Evolutionary conservation across 2,113 vertebrate species (phyloP).

Genomic region (Scortum barcoo): DNA sequence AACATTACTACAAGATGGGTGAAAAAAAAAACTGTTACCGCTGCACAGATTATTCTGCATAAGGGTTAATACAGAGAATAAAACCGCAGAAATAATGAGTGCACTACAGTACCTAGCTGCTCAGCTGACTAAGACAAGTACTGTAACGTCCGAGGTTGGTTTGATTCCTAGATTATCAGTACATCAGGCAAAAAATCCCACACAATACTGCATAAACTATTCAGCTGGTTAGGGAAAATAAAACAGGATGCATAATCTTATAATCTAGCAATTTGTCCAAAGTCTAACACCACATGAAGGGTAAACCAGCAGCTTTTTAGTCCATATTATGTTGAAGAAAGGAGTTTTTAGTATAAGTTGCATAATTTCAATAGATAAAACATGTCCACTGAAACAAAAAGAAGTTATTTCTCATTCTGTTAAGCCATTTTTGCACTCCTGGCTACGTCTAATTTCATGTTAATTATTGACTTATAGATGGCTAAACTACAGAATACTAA

Average conservation of each 20-base stretch:
- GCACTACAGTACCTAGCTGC: slow-evolving; percentile 1
- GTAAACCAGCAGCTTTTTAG: slow-evolving; percentile 22
- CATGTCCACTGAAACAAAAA: slow-evolving; percentile 49
- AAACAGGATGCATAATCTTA: slow-evolving; percentile 17
- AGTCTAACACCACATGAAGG: slow-evolving; percentile 10
- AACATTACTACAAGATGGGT: slow-evolving; percentile 57
- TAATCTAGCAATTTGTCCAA: slow-evolving; percentile 11
- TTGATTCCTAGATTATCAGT: slow-evolving; percentile 31
- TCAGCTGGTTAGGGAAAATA: slow-evolving; percentile 20
- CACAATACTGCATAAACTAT: slow-evolving; percentile 46
- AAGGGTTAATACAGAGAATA: slow-evolving; percentile 39
- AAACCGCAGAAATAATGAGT: slow-evolving; percentile 17
- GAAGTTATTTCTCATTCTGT: slow-evolving; percentile 14
- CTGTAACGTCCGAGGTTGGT: slow-evolving; percentile 10
- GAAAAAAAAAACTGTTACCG: slow-evolving; percentile 35
- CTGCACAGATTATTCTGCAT: slow-evolving; percentile 41
- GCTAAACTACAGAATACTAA: slow-evolving; percentile 65
- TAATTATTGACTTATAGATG: slow-evolving; percentile 45
- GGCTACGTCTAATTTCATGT: slow-evolving; percentile 35
- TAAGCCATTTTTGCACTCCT: slow-evolving; percentile 29
- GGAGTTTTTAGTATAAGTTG: slow-evolving; percentile 31
- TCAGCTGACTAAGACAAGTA: slow-evolving; percentile 21
- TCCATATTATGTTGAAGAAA: slow-evolving; percentile 21
- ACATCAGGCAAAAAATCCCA: slow-evolving; percentile 26
- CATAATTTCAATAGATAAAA: slow-evolving; percentile 60